Conservation (phyloP, 2,888 invertebrate species). For the Eueremaeus valkanovi region DNA sequence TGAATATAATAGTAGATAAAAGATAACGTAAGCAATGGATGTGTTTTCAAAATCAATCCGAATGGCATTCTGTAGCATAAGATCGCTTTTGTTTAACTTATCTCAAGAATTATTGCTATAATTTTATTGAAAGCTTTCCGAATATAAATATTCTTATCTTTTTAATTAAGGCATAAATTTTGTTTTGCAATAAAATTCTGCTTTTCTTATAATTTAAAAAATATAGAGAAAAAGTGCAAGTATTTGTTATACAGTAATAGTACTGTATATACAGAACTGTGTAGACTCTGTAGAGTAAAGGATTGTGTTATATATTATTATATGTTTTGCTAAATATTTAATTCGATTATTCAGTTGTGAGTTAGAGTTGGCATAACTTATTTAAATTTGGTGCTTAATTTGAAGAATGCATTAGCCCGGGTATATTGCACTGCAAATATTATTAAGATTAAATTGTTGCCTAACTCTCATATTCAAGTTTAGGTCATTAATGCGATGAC, state of each 20-base stretch:
- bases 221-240: neutral
- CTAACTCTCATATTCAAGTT: slow-evolving; percentile 20
- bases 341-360: slow-evolving; percentile 1
- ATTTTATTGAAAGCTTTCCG: slow-evolving; percentile 27
- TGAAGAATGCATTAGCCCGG: slow-evolving; percentile 3
- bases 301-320: no score
- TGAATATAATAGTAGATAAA: slow-evolving; percentile 15
- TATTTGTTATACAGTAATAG: no score
- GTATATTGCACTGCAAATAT: neutral
- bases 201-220: slow-evolving; percentile 2
- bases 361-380: neutral
- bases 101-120: slow-evolving; percentile 25
- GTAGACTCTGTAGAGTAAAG: no score
- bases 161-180: slow-evolving; percentile 26
- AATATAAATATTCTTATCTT: neutral
- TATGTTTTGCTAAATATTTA: neutral
- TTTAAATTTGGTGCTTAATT: slow-evolving; percentile 22
- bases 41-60: neutral
- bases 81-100: slow-evolving; percentile 17
- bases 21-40: neutral
- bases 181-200: neutral
- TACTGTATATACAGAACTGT: no score
- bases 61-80: no score
- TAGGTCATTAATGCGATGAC: slow-evolving; percentile 16
- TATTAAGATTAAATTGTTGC: slow-evolving; percentile 16